Conservation (phyloP, 2,113 vertebrate genomes). For the Ginglymostoma cirratum region DNA sequence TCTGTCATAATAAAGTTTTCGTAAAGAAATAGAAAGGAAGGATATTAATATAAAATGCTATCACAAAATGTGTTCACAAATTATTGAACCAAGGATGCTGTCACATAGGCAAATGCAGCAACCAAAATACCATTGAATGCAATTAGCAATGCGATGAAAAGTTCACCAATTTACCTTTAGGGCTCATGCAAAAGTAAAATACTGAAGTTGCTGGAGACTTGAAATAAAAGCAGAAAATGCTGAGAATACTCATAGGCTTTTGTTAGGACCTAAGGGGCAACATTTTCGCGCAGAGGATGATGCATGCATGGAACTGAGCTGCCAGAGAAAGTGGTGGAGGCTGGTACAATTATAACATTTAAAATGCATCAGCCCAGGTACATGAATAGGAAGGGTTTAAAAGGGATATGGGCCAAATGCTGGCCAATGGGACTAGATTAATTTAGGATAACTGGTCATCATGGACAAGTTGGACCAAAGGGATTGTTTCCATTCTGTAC, state of each 20-base stretch:
- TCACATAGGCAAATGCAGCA: neutral
- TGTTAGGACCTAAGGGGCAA: too few relatives aligned
- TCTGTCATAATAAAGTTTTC: slow-evolving; percentile 51
- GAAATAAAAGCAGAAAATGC: neutral
- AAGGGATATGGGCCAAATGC: too few relatives aligned
- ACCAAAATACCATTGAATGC: neutral
- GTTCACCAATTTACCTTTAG: neutral
- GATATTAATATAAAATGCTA: neutral
- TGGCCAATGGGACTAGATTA: too few relatives aligned
- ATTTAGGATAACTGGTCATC: too few relatives aligned
- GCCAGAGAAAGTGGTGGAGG: too few relatives aligned
- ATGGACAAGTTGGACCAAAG: too few relatives aligned
- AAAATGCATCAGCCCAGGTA: too few relatives aligned
- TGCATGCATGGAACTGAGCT: too few relatives aligned
- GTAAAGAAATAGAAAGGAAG: neutral
- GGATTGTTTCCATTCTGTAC: too few relatives aligned
- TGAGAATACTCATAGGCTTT: neutral
- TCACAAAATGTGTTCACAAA: neutral
- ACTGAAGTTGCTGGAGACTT: neutral
- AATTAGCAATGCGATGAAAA: neutral
- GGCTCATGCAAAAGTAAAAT: neutral
- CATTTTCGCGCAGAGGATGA: too few relatives aligned
- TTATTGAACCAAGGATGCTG: neutral
- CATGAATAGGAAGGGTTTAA: too few relatives aligned
- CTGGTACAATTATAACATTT: too few relatives aligned